A percentile compares a stretch with the other conserved stretches of the same genome.
phyloP scores from a whole-genome alignment of 2,113 vertebrate species.

The Alligator sinensis region DNA sequence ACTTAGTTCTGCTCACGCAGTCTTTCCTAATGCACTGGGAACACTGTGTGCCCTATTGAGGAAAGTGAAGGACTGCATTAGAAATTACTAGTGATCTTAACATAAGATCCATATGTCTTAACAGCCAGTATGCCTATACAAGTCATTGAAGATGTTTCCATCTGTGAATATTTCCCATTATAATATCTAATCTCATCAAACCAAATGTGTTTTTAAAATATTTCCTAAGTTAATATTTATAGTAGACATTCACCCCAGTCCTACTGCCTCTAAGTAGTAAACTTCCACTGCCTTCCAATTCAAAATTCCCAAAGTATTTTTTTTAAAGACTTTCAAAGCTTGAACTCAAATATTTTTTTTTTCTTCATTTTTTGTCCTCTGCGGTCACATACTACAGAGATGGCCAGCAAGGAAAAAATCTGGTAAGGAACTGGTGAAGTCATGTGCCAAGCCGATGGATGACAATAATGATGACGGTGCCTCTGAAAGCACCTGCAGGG shows the following conservation, averaged over 20 bases:
- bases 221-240: conserved; percentile 61
- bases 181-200: conserved; percentile 60
- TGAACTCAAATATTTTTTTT: not conserved
- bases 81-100: conserved; percentile 69
- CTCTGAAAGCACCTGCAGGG: not conserved
- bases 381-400: not conserved
- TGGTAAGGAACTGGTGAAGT: not conserved
- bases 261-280: not conserved
- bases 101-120: conserved; percentile 59
- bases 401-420: too few species aligned
- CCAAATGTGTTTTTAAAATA: conserved; percentile 67
- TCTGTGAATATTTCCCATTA: conserved; percentile 73
- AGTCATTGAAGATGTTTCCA: conserved; percentile 67
- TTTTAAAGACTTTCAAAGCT: not conserved
- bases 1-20: conserved; percentile 70
- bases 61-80: conserved; percentile 47
- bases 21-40: conserved; percentile 54
- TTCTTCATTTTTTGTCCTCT: not conserved
- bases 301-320: not conserved
- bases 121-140: conserved; percentile 57
- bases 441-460: rapidly evolving
- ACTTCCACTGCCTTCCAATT: not conserved
- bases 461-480: not conserved
- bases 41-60: conserved; percentile 47
- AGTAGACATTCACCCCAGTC: conserved; percentile 15